Base-by-base conservation (phyloP, 2,797 vertebrate genomes). In the Pipistrellus kuhlii region DNA sequence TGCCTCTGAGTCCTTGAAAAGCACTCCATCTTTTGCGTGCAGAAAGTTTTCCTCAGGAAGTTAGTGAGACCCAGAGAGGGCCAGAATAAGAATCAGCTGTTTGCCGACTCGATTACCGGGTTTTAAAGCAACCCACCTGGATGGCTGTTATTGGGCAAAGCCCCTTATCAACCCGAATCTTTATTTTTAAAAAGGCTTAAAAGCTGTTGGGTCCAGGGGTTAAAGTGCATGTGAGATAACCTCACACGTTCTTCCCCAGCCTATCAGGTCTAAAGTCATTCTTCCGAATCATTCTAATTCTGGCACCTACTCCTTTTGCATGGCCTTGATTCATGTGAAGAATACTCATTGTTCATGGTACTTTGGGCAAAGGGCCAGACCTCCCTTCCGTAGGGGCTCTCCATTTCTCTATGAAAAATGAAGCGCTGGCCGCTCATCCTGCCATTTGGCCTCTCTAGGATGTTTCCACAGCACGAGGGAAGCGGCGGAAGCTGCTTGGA, bases 61-160 rank as follows among this genome's bases (percentile, higher is more conserved):
- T 95, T 97, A 85, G 53, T 83, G 91, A 94, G 95, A 97, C 71
- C 94, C 89, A 95, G 69, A 94, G 32, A 15, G n/a, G 5, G 11
- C 3, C 6, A 64, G 64, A 82, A 92, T 44, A 53, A 84, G 46
- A 38, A 30, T 35, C 59, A 1, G 75, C 89, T 97, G 13, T 55
- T 90, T 93, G 44, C 41, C 35, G 59, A 2, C 15, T 66, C 78
- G 30, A 94, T 90, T 59, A 80, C n/a, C 93, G 86, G 73, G n/a
- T 96, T 93, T 97, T 90, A 76, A 76, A 85, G 8, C 85, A 96
- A 55, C 0, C 0, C 38, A 68, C 77, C 27, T 85, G 51, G 73
- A 51, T 95, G 62, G 38, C 62, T 72, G 0, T 77, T 78, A 57
- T 55, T 35, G 71, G 32, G 32, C 80, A 81, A 48, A 86, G 2